Evolutionary conservation across 2,888 invertebrate genomes (phyloP).

Genomic region (Synergus gifuensis): DNA sequence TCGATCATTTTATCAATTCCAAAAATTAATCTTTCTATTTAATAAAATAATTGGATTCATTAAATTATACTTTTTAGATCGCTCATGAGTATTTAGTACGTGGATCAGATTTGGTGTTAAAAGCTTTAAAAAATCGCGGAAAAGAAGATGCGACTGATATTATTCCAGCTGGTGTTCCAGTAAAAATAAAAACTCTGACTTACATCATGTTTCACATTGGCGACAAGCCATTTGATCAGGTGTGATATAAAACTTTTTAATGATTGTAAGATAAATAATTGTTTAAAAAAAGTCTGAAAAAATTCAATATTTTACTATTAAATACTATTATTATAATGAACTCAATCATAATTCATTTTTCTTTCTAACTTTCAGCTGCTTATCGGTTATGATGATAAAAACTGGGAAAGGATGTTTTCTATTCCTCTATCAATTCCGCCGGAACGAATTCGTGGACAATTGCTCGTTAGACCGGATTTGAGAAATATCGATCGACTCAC

Average conservation of each 20-base stretch:
- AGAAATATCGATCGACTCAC: conserved; percentile 71
- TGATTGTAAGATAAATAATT: neutral
- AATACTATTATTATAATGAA: too few relatives aligned
- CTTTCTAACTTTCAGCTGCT: conserved; percentile 76
- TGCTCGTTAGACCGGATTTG: conserved; percentile 79
- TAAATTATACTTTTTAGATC: conserved; percentile 78
- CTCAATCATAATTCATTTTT: neutral
- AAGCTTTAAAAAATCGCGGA: conserved; percentile 72
- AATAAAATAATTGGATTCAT: neutral
- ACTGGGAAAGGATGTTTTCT: conserved; percentile 78
- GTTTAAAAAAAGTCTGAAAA: neutral
- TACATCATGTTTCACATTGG: conserved; percentile 89
- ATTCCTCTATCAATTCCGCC: conserved; percentile 78
- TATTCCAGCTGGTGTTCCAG: conserved; percentile 50
- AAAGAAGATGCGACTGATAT: conserved; percentile 63
- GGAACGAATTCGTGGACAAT: conserved; percentile 78
- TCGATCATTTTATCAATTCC: neutral
- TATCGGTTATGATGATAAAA: conserved; percentile 77
- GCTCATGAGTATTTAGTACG: conserved; percentile 85
- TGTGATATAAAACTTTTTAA: conserved; percentile 65
- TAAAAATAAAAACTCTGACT: conserved; percentile 79
- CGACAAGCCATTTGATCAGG: conserved; percentile 86
- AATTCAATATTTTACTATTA: neutral
- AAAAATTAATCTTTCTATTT: neutral
- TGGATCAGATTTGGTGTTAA: conserved; percentile 85